Conservation (phyloP, 2,888 invertebrate species). For the Heliconius erato region DNA sequence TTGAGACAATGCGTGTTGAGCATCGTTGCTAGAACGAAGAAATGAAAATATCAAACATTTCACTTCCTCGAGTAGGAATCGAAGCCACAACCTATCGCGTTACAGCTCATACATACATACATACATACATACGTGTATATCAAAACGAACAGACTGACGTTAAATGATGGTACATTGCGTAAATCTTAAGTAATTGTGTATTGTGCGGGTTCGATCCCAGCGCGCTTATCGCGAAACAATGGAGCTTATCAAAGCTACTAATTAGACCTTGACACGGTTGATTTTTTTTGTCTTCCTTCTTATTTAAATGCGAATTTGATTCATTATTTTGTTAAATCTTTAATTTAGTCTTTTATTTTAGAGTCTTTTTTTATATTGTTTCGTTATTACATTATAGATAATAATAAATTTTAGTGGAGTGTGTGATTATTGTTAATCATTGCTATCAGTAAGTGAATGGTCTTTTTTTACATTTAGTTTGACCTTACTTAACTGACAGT, state of each 20-base stretch:
- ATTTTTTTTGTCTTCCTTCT: slow-evolving; percentile 51
- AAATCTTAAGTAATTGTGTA: slow-evolving; percentile 64
- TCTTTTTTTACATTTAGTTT: not conserved
- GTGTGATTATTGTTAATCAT: not conserved
- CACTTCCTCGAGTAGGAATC: too few relatives aligned
- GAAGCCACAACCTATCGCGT: too few relatives aligned
- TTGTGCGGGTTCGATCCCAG: slow-evolving; percentile 70
- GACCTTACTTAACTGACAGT: too few relatives aligned
- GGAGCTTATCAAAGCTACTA: slow-evolving; percentile 59
- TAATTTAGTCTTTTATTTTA: not conserved
- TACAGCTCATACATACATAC: not conserved
- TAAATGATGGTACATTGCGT: slow-evolving; percentile 52
- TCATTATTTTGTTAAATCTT: slow-evolving; percentile 2
- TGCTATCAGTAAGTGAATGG: not conserved
- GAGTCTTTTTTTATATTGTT: not conserved
- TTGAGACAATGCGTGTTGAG: too few relatives aligned
- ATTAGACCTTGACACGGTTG: slow-evolving; percentile 63
- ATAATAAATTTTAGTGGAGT: not conserved
- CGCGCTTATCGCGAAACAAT: slow-evolving; percentile 60
- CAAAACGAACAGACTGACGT: not conserved
- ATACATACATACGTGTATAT: not conserved
- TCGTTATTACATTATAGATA: not conserved
- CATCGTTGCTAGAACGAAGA: too few relatives aligned
- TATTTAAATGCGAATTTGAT: slow-evolving; percentile 7
- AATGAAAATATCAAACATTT: too few relatives aligned